A percentile compares a stretch with the other conserved stretches of the same genome.
Conservation (phyloP, 2,113 vertebrate genomes). For the Phycodurus eques region DNA sequence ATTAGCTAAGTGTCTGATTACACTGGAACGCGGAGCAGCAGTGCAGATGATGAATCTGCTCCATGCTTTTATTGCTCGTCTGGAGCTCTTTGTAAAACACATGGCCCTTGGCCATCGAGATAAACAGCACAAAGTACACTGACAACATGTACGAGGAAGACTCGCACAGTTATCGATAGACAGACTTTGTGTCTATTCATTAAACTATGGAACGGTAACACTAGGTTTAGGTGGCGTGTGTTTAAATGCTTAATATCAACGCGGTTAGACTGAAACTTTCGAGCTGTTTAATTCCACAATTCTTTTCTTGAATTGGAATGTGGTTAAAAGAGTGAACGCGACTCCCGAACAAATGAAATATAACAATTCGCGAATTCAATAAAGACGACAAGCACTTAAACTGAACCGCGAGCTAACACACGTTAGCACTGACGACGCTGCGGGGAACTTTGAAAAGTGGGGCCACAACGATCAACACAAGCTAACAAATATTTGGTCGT, state of each 20-base stretch:
- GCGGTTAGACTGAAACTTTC: background rate
- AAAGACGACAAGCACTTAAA: background rate
- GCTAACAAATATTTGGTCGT: rapidly evolving
- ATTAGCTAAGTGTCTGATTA: background rate
- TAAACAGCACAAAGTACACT: constrained; percentile 38
- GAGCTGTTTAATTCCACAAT: background rate
- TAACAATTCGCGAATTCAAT: background rate
- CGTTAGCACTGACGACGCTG: background rate
- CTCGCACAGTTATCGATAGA: background rate
- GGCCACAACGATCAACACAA: background rate
- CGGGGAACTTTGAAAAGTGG: background rate
- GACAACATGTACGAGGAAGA: background rate
- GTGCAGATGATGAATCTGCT: background rate
- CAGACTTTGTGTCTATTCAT: background rate
- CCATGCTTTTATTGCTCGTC: background rate
- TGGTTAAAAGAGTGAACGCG: background rate
- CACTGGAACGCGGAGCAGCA: background rate
- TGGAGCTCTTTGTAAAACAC: background rate
- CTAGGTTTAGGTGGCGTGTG: background rate
- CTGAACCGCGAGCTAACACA: constrained; percentile 24
- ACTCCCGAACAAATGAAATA: background rate
- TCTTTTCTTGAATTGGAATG: background rate
- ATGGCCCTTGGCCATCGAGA: constrained; percentile 18
- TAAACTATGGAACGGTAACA: background rate
- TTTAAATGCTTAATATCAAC: background rate